phyloP scores from a whole-genome alignment of 2,888 invertebrate species.

The Caenorhabditis doughertyi region DNA sequence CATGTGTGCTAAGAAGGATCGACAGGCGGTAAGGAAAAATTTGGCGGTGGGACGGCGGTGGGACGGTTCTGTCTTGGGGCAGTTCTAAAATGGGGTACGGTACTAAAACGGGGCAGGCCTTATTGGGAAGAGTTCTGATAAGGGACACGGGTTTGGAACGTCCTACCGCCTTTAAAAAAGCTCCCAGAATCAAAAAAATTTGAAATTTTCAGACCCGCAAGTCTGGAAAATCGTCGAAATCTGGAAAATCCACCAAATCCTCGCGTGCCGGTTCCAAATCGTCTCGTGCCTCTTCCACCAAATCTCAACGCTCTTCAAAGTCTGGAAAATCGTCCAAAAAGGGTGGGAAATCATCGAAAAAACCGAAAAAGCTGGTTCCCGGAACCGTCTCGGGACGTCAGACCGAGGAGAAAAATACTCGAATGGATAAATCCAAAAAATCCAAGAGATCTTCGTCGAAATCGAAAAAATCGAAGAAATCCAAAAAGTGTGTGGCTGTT shows the following conservation, averaged over 20 bases:
- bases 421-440: neutral
- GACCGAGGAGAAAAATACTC: neutral
- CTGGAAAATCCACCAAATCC: slow-evolving; percentile 46
- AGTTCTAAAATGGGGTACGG: no score
- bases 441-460: slow-evolving; percentile 1
- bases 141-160: no score
- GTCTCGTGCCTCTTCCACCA: slow-evolving; percentile 21
- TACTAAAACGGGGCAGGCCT: no score
- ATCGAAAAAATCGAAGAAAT: slow-evolving; percentile 13
- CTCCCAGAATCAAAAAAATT: neutral
- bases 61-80: no score
- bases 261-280: slow-evolving; percentile 15
- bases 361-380: neutral
- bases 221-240: slow-evolving; percentile 17
- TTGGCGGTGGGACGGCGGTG: no score
- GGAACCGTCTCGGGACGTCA: no score
- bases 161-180: no score
- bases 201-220: slow-evolving; percentile 34
- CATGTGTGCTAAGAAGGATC: slow-evolving; percentile 44
- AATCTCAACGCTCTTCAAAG: slow-evolving; percentile 7
- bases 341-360: neutral
- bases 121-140: no score
- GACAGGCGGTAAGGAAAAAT: slow-evolving; percentile 10
- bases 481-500: slow-evolving; percentile 3
- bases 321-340: slow-evolving; percentile 17